Base-by-base conservation (phyloP, 2,113 vertebrate genomes). In the Triplophysa siluroides region DNA sequence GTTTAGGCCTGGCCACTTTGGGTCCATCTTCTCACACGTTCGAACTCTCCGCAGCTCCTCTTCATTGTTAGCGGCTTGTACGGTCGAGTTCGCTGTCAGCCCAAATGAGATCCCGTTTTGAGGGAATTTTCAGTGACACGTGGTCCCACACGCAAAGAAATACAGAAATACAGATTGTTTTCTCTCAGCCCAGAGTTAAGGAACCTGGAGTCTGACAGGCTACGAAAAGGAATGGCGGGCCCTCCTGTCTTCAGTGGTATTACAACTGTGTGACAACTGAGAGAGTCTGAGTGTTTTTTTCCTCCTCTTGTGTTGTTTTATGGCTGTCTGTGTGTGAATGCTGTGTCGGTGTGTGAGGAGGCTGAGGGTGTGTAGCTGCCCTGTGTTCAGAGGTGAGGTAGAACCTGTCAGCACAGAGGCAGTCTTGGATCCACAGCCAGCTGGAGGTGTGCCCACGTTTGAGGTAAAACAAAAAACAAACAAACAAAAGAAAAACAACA, bases 331-430 rank as follows among this genome's bases (percentile, higher is more conserved):
- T 86, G 63, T 81, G 58, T 78, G 80, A 75, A 83, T 52, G 78
- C 86, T 58, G 81, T 88, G 80, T 13, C 4, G 0, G 60, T 79
- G 76, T 73, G 50, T 60, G 79, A 79, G 74, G 69, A 84, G 87
- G 88, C 91, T 91, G 87, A 81, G 90, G 88, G 89, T 45, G 43
- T 45, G 43, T 90, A 89, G 90, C 91, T 86, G 91, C 91, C 92
- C 91, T 87, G 89, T 91, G 91, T 92, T 89, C 90, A 92, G 89
- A 94, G 90, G 92, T 93, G 93, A 94, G 93, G 93, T 94, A 93
- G 93, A 91, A 90, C 90, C 92, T 90, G 89, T 91, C 88, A 91
- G 88, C 89, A 90, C 90, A 88, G 88, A 89, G 89, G 89, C 91
- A 90, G 90, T 88, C 77, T 82, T 70, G 81, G 86, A 82, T 85